Conservation (phyloP, 2,888 invertebrate genomes). For the Mayetiola destructor region DNA sequence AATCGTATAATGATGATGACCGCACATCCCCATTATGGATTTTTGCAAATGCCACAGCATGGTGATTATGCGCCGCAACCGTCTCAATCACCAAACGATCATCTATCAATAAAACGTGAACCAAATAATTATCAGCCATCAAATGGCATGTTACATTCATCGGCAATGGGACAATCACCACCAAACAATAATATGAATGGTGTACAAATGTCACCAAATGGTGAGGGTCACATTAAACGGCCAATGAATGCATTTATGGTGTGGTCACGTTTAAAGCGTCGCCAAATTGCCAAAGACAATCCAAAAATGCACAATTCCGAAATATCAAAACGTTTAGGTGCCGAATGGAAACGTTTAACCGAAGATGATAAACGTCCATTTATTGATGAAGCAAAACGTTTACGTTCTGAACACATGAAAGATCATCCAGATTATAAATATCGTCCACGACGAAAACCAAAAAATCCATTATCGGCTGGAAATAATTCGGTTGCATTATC, state of each 20-base stretch:
- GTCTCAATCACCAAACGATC: constrained; percentile 28
- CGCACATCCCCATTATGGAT: constrained; percentile 35
- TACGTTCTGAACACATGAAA: constrained; percentile 78
- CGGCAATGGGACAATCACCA: constrained; percentile 28
- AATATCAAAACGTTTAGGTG: constrained; percentile 81
- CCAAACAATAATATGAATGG: constrained; percentile 1
- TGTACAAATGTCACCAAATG: constrained; percentile 27
- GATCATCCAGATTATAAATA: constrained; percentile 87
- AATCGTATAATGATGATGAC: constrained; percentile 25
- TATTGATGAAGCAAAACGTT: constrained; percentile 85
- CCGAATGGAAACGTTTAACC: constrained; percentile 81
- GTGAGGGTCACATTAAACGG: constrained; percentile 76
- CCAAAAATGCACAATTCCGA: constrained; percentile 86
- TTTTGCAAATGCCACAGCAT: constrained; percentile 32
- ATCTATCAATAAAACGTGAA: constrained; percentile 30
- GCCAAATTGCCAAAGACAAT: constrained; percentile 86
- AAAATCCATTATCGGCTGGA: constrained; percentile 45
- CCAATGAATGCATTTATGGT: constrained; percentile 98
- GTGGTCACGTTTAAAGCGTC: constrained; percentile 81
- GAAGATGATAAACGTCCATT: constrained; percentile 84
- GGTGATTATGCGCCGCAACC: constrained; percentile 30
- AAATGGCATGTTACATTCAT: constrained; percentile 29
- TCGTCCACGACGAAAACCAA: constrained; percentile 70
- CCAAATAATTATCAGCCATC: constrained; percentile 33
- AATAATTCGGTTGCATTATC: constrained; percentile 27